A percentile compares a stretch with the other conserved stretches of the same genome.
Evolutionary conservation across 1,140 invertebrate species (phyloP).

Genomic region (Cheumatopsyche charites): DNA sequence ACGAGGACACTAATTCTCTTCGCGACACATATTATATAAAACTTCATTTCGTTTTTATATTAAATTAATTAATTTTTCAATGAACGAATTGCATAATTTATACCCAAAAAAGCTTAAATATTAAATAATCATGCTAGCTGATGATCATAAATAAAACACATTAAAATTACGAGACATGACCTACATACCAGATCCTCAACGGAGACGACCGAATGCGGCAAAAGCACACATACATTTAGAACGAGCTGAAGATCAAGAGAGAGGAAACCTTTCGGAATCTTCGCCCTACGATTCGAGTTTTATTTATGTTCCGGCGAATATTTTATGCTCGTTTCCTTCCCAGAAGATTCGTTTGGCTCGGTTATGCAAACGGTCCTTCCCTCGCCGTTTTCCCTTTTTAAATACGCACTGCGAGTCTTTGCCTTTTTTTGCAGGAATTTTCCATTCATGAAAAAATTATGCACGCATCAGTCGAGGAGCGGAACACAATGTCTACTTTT

Average conservation of each 20-base stretch:
- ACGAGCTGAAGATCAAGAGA: background rate
- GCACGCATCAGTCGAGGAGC: slow-evolving; percentile 20
- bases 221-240: no score
- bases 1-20: no score
- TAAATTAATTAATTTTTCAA: no score
- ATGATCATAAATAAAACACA: no score
- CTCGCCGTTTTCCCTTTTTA: slow-evolving; percentile 31
- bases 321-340: slow-evolving; percentile 41
- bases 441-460: slow-evolving; percentile 37
- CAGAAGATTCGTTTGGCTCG: slow-evolving; percentile 41
- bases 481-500: slow-evolving; percentile 28
- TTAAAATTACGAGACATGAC: no score
- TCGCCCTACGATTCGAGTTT: slow-evolving; percentile 37
- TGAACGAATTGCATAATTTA: no score
- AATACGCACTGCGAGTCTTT: slow-evolving; percentile 41
- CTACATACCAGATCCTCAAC: no score
- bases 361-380: slow-evolving; percentile 42
- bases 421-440: slow-evolving; percentile 9
- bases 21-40: no score
- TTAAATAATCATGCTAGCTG: no score
- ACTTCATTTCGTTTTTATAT: no score
- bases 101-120: no score
- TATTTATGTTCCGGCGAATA: slow-evolving; percentile 46
- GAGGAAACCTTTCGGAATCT: slow-evolving; percentile 23
- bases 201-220: no score